Evolutionary conservation across 2,888 invertebrate genomes (phyloP).

Genomic region (Limnephilus auricula): DNA sequence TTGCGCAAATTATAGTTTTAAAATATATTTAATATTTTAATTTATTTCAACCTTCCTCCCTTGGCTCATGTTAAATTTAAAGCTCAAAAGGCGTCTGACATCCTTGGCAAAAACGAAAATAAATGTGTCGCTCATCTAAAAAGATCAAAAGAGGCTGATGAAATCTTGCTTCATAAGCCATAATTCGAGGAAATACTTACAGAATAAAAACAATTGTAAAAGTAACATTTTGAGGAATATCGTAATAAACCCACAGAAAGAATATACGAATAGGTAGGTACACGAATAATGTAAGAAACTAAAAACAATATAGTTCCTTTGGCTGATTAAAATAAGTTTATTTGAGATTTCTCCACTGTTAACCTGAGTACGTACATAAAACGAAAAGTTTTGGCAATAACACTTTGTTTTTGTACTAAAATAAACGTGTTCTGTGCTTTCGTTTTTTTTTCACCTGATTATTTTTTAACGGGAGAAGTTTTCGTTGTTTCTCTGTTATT

Average conservation of each 20-base stretch:
- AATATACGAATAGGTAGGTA: background rate
- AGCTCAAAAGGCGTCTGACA: background rate
- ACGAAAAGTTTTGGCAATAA: background rate
- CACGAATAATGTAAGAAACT: too few relatives aligned
- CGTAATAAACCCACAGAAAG: background rate
- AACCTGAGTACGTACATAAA: too few relatives aligned
- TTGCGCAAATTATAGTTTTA: background rate
- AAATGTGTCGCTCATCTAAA: background rate
- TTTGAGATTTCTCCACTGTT: too few relatives aligned
- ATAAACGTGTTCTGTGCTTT: background rate
- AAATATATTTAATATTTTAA: background rate
- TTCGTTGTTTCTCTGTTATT: background rate
- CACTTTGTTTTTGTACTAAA: background rate
- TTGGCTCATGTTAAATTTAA: background rate
- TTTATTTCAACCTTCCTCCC: background rate
- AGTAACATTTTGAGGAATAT: background rate
- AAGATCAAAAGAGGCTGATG: background rate
- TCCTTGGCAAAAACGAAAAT: background rate
- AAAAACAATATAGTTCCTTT: too few relatives aligned
- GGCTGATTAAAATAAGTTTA: too few relatives aligned
- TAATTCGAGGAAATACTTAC: background rate
- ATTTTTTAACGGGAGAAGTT: background rate
- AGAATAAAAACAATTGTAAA: background rate
- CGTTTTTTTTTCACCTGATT: background rate
- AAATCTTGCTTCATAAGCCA: background rate